Evolutionary conservation across 2,113 vertebrate species (phyloP), one percentile per base, ranked within the genome.

Genomic region (Callopanchax toddi): DNA sequence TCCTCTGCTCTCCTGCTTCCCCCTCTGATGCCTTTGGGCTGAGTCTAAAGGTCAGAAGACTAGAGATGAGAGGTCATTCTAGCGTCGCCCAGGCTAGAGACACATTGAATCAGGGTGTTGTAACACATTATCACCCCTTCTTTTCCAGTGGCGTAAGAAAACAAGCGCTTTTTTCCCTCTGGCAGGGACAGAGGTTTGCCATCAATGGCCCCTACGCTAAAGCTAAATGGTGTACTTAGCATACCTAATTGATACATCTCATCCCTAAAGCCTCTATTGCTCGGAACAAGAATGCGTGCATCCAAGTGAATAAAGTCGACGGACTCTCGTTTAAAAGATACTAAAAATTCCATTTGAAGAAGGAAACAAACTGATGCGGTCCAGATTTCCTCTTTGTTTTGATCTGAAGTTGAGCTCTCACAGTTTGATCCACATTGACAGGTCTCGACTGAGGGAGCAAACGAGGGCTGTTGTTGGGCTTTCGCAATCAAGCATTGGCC

Each of bases 101-200:
- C 87, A 78, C 92, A 91, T 91, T 92, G 93, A 93, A 94, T 94
- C 91, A 92, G 90, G 84, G 84, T 83, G 89, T 95, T 95, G 94
- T 94, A 94, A 93, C 91, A 92, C 91, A 94, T 94, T 96, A 95
- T 94, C 93, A 92, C 92, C 76, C 61, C 29, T 88, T 93, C 90
- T 89, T 92, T 89, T 86, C 83, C 82, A 89, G 82, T 83, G 84
- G 86, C 79, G 87, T 94, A 93, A 67, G 69, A 89, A 87, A 86
- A 91, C 89, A 86, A 77, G 67, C 67, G 78, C 73, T 78, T 87
- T 86, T 83, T 67, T 74, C 76, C 79, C 77, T 76, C 67, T 50
- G 76, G 82, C 75, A 72, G 71, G 48, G 75, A 82, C 54, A 72
- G 45, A 71, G 51, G 59, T 46, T 60, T 70, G 40, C 74, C 49